These are phyloP conservation scores for Myotis brandtii DNA, from an alignment of 2,113 vertebrate species.

Conservation along the genomic window DNA sequence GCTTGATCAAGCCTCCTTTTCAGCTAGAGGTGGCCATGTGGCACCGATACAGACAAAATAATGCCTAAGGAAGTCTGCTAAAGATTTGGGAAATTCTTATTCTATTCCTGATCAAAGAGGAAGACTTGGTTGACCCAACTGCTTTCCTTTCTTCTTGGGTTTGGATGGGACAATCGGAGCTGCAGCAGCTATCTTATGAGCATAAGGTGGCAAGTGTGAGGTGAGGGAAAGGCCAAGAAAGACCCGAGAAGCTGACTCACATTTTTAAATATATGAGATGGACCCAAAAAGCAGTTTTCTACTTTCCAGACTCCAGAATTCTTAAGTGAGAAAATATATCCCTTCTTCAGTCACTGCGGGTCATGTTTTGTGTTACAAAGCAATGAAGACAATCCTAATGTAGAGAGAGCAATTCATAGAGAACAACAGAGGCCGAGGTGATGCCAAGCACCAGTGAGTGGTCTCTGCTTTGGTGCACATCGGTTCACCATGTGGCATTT, in stretches of 20 bases:
- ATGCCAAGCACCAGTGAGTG: accelerated
- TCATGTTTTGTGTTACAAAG: background rate
- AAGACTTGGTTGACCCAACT: background rate
- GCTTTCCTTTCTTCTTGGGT: background rate
- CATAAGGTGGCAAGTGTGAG: background rate
- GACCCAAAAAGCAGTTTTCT: background rate
- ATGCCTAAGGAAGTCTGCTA: background rate
- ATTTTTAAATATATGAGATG: background rate
- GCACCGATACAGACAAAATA: background rate
- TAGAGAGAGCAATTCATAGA: background rate
- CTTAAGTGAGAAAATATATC: background rate
- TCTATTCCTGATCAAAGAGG: background rate
- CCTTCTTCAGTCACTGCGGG: background rate
- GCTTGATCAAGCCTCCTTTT: background rate
- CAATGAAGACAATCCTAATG: background rate
- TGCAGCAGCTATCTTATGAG: background rate
- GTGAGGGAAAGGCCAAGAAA: background rate
- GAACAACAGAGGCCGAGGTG: background rate
- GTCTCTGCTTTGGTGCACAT: background rate
- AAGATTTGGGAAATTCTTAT: background rate
- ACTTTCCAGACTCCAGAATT: background rate
- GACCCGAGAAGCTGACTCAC: background rate
- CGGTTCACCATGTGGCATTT: background rate
- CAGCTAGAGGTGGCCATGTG: background rate
- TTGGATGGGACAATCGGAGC: background rate